phyloP scores from a whole-genome alignment of 2,888 invertebrate species.

The Lepidocyrtoides sp. region DNA sequence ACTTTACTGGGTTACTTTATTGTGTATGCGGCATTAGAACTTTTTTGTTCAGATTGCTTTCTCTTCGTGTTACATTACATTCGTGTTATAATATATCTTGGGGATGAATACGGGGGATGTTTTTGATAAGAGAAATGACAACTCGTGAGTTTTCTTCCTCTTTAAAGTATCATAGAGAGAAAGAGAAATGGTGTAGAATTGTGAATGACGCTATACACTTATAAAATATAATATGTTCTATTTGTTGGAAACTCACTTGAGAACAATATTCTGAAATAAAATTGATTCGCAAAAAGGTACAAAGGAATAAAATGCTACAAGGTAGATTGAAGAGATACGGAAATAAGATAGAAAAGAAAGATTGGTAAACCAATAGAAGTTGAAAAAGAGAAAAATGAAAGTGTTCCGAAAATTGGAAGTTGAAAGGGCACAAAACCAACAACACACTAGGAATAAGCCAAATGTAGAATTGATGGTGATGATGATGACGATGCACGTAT shows the following conservation, averaged over 20 bases:
- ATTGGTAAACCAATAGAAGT: background rate
- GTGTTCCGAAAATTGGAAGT: slow-evolving; percentile 20
- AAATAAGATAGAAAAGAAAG: background rate
- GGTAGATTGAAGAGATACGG: background rate
- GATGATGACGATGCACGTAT: background rate
- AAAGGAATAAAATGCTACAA: slow-evolving; percentile 16
- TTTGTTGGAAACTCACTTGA: slow-evolving; percentile 11
- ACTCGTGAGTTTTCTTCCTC: background rate
- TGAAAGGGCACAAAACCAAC: slow-evolving; percentile 21
- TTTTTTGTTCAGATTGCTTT: slow-evolving; percentile 35
- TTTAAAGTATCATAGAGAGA: background rate
- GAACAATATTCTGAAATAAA: slow-evolving; percentile 38
- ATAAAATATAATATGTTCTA: no score
- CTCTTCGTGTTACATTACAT: background rate
- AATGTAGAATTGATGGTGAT: background rate
- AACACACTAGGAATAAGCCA: background rate
- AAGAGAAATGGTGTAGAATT: background rate
- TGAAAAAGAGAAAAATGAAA: background rate
- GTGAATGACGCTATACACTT: slow-evolving; percentile 7
- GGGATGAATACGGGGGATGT: background rate
- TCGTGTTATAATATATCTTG: background rate
- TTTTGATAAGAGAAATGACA: slow-evolving; percentile 33
- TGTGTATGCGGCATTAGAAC: background rate
- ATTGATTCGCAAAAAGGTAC: slow-evolving; percentile 34
- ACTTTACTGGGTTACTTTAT: no score